phyloP scores from a whole-genome alignment of 2,797 vertebrate genomes.

The Lycodopsis pacificus region DNA sequence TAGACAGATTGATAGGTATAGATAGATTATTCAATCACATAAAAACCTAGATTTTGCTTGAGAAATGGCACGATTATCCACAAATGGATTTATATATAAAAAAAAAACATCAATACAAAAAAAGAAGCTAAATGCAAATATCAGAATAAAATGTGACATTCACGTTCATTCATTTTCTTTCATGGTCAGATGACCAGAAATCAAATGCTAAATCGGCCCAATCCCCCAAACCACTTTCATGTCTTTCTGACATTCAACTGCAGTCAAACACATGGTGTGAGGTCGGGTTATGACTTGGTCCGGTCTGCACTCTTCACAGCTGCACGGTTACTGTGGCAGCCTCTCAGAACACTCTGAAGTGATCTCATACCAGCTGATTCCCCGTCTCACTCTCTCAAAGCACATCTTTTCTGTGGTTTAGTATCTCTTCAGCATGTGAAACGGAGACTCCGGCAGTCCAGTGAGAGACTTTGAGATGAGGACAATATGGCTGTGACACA shows the following conservation, averaged over 20 bases:
- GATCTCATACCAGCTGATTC: slow-evolving; percentile 53
- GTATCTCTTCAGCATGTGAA: slow-evolving; percentile 40
- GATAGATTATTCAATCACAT: background rate
- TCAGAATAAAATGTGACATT: background rate
- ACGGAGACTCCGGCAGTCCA: slow-evolving; percentile 38
- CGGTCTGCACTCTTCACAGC: slow-evolving; percentile 30
- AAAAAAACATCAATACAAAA: too few relatives aligned
- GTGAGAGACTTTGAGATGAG: slow-evolving; percentile 59
- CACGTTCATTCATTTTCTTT: background rate
- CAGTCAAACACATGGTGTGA: slow-evolving; percentile 20
- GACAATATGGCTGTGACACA: slow-evolving; percentile 41
- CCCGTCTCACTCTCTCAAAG: slow-evolving; percentile 46
- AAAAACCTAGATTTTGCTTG: too few relatives aligned
- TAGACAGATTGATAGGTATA: background rate
- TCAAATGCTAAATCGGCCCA: background rate
- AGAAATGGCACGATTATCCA: too few relatives aligned
- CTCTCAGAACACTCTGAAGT: slow-evolving; percentile 42
- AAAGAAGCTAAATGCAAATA: too few relatives aligned
- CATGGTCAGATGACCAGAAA: background rate
- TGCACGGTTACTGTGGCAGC: slow-evolving; percentile 32
- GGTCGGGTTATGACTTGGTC: slow-evolving; percentile 39
- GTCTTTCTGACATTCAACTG: slow-evolving; percentile 2
- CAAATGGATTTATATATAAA: too few relatives aligned
- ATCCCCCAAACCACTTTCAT: background rate
- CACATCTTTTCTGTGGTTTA: slow-evolving; percentile 53